Percentiles rank a stretch among this genome's conserved stretches.
These are phyloP conservation scores for Lordiphosa clarofinis DNA, from an alignment of 1,140 invertebrate species.

Conservation along the genomic window DNA sequence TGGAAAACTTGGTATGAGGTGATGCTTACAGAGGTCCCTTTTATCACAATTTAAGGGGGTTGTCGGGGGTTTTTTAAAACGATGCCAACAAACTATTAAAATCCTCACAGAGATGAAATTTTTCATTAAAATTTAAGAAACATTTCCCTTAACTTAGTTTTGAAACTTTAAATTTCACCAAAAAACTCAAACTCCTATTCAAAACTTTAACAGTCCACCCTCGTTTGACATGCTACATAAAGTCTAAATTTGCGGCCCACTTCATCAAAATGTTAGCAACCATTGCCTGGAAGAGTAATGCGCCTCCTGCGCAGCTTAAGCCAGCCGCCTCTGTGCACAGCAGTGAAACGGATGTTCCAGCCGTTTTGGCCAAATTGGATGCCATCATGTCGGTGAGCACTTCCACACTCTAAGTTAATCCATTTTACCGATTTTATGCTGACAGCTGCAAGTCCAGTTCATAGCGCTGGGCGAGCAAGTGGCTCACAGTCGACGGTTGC, in stretches of 20 bases:
- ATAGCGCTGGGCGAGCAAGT: constrained; percentile 26
- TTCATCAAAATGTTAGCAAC: neutral
- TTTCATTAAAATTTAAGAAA: too few species aligned
- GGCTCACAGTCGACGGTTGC: constrained; percentile 19
- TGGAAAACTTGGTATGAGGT: too few species aligned
- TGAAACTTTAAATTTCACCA: too few species aligned
- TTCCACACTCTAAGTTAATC: neutral
- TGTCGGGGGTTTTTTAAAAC: too few species aligned
- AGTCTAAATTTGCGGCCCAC: neutral
- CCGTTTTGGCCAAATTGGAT: constrained; percentile 18
- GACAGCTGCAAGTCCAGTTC: constrained; percentile 31
- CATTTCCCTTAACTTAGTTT: too few species aligned
- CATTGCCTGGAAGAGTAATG: constrained; percentile 8
- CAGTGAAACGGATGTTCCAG: constrained; percentile 10
- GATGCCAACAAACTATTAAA: too few species aligned
- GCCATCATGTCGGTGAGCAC: constrained; percentile 22
- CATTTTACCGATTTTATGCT: neutral
- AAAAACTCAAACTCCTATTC: too few species aligned
- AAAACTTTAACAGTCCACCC: neutral
- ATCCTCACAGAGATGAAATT: too few species aligned
- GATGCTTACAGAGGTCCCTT: too few species aligned
- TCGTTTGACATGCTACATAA: neutral
- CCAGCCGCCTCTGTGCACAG: neutral
- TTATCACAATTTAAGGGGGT: too few species aligned
- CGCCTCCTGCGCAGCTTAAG: neutral